Evolutionary conservation across 2,113 vertebrate genomes (phyloP), one percentile per base, ranked within the genome.

Genomic region (Neomonachus schauinslandi): DNA sequence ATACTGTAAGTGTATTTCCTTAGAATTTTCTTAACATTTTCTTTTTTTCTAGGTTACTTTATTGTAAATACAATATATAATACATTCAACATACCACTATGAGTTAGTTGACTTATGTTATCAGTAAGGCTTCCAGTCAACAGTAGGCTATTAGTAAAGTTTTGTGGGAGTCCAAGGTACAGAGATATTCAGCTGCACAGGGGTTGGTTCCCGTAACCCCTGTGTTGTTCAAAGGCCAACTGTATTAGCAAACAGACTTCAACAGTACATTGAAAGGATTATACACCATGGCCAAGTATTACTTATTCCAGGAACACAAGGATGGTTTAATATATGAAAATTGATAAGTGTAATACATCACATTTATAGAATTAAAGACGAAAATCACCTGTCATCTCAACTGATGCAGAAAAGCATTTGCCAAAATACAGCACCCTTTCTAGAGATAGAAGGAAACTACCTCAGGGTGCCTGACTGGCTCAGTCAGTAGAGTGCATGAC

Each of bases 221-320:
- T 28, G 26, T 1, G 1, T 77, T 77, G 42, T 77, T 77, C 42
- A 28, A 14, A 18, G 26, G 26, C 42, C 15, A 49, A 9, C 46
- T 49, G 42, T 49, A 53, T 42, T 92, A 42, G 36, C 72, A 94
- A 87, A 59, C 4, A 87, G 55, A 91, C 65, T 88, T 76, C 11
- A 88, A 9, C 31, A 42, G 19, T 82, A 59, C 22, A 31, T 71
- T n/a, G 10, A 71, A 59, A 92, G 21, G 53, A 84, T 69, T 77
- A 84, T 11, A 55, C 4, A 53, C 21, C 11, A 31, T 69, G 19
- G 19, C n/a, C 16, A 74, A 49, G 10, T 81, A 65, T 5, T 14
- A 87, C 86, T 92, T 94, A 61, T 76, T 76, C 19, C 31, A 72
- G 46, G n/a, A 95, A 65, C 72, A 36, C 46, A 92, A 63, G 18